Conservation (phyloP, 30 jellyfish, hydroid and myxozoan species). For the Hydra vulgaris region DNA sequence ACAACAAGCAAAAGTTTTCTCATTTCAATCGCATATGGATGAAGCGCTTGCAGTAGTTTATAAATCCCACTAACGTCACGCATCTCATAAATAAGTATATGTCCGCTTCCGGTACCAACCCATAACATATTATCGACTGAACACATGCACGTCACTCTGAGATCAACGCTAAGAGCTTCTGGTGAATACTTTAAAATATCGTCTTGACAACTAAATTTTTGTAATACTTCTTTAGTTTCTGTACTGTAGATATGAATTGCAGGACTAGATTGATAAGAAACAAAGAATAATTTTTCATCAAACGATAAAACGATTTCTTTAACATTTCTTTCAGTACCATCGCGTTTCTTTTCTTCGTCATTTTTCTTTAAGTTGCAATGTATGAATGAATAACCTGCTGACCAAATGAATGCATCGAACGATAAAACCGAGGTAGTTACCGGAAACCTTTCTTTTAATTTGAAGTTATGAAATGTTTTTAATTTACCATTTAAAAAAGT, state of each 20-base stretch:
- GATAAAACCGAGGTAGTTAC: not conserved
- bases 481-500: not conserved
- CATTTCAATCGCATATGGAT: not conserved
- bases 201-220: slow-evolving; percentile 38
- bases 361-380: not conserved
- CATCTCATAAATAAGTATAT: slow-evolving; percentile 37
- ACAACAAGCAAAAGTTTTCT: not conserved
- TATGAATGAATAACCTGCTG: not conserved
- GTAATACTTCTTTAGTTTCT: slow-evolving; percentile 19
- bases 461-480: not conserved
- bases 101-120: slow-evolving; percentile 98
- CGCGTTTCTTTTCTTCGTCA: not conserved
- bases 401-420: not conserved
- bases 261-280: slow-evolving; percentile 42
- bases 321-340: not conserved
- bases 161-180: slow-evolving; percentile 44
- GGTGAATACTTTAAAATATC: slow-evolving; percentile 32
- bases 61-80: not conserved
- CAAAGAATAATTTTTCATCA: slow-evolving; percentile 34
- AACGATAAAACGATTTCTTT: slow-evolving; percentile 28
- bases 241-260: slow-evolving; percentile 9
- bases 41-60: not conserved
- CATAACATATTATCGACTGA: slow-evolving; percentile 55
- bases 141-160: slow-evolving; percentile 61
- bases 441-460: too few species aligned